Evolutionary conservation across 2,113 vertebrate species (phyloP).

Genomic region (Neodon shergylaensis): DNA sequence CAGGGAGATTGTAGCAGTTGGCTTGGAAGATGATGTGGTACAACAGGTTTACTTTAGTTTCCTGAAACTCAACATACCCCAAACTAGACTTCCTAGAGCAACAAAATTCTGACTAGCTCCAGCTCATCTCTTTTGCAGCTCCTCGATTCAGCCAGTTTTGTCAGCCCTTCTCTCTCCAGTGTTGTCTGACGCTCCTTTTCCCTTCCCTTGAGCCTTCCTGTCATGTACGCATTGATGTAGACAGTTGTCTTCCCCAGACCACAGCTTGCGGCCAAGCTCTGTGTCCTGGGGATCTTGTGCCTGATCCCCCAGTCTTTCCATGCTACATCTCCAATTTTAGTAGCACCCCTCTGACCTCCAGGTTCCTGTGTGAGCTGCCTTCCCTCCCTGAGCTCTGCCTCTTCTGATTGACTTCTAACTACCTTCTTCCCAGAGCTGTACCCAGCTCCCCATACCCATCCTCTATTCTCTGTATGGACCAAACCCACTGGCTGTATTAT

Average conservation of each 20-base stretch:
- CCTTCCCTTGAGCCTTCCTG: too few relatives aligned
- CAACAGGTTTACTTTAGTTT: background rate
- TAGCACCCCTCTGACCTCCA: background rate
- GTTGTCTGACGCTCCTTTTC: accelerated
- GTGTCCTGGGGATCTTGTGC: background rate
- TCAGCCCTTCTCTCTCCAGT: accelerated
- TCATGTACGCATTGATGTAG: accelerated
- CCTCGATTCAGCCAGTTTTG: accelerated
- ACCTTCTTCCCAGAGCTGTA: background rate
- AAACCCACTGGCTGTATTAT: background rate
- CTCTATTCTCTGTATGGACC: too few relatives aligned
- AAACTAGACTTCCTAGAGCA: background rate
- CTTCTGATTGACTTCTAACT: background rate
- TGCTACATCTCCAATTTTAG: too few relatives aligned
- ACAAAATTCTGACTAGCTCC: background rate
- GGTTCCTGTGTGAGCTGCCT: accelerated
- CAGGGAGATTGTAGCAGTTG: too few relatives aligned
- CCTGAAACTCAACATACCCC: background rate
- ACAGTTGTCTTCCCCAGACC: background rate
- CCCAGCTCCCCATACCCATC: background rate
- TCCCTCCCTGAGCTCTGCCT: too few relatives aligned
- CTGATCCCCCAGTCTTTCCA: background rate
- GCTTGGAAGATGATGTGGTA: background rate
- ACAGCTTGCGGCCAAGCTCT: accelerated
- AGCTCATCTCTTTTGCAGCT: background rate